These are phyloP conservation scores for Platycheirus rosarum DNA, from an alignment of 2,888 invertebrate genomes.

Conservation along the genomic window DNA sequence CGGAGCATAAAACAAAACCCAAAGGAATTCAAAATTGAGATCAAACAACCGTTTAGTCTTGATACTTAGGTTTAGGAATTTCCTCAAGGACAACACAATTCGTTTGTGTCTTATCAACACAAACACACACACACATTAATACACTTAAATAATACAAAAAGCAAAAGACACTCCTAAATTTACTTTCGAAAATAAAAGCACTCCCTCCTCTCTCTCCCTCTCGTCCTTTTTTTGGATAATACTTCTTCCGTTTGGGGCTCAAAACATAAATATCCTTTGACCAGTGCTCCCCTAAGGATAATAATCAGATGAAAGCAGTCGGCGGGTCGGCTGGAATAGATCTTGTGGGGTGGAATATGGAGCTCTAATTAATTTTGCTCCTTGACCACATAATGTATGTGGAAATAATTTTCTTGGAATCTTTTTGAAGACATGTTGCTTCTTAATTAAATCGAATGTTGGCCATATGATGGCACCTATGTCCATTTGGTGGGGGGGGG, in stretches of 20 bases:
- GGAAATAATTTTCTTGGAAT: constrained; percentile 69
- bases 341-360: constrained; percentile 2
- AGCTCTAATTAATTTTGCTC: constrained; percentile 69
- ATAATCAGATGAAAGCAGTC: constrained; percentile 25
- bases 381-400: constrained; percentile 70
- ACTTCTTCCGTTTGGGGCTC: neutral
- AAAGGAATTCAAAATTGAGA: constrained; percentile 37
- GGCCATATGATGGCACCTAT: neutral
- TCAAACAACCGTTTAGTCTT: constrained; percentile 59
- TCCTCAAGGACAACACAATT: constrained; percentile 65
- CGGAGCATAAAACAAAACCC: constrained; percentile 1
- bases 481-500: constrained; percentile 20
- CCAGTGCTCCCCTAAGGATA: constrained; percentile 38
- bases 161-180: constrained; percentile 12
- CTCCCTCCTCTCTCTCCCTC: neutral
- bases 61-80: constrained; percentile 40
- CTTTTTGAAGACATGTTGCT: constrained; percentile 72
- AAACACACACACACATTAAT: constrained; percentile 7
- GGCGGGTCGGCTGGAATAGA: neutral
- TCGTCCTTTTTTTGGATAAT: too few species aligned
- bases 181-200: constrained; percentile 21
- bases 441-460: constrained; percentile 71
- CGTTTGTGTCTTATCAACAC: constrained; percentile 53
- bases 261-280: constrained; percentile 53
- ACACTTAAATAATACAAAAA: constrained; percentile 1